These are phyloP conservation scores for Ophraella communa DNA, from an alignment of 2,888 invertebrate genomes.

Conservation along the genomic window DNA sequence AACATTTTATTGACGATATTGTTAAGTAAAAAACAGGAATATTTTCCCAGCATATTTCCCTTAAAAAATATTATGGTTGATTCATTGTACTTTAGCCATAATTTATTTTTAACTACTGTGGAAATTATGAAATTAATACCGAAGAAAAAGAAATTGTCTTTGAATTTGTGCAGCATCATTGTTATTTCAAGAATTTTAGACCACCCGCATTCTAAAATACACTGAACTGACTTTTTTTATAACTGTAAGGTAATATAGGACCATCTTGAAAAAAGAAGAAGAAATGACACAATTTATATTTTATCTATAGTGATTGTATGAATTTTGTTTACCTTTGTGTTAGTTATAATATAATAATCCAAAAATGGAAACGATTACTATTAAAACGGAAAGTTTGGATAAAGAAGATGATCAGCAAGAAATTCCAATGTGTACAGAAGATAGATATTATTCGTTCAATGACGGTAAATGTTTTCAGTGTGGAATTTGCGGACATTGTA, in stretches of 20 bases:
- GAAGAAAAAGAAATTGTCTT: slow-evolving; percentile 31
- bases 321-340: neutral
- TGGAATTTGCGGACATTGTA: slow-evolving; percentile 29
- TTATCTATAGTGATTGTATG: neutral
- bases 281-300: neutral
- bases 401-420: slow-evolving; percentile 12
- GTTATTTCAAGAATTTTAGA: slow-evolving; percentile 32
- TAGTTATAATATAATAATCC: too few species aligned
- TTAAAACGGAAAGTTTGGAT: slow-evolving; percentile 23
- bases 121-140: slow-evolving; percentile 37
- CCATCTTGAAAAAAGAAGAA: neutral
- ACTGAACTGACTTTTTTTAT: neutral
- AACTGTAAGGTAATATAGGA: neutral
- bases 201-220: slow-evolving; percentile 30
- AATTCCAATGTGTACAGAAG: neutral
- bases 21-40: neutral
- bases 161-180: slow-evolving; percentile 36
- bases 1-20: too few species aligned
- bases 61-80: neutral
- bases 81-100: slow-evolving; percentile 28
- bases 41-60: neutral
- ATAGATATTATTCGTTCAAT: neutral
- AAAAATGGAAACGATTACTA: slow-evolving; percentile 22
- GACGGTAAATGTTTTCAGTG: slow-evolving; percentile 25
- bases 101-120: slow-evolving; percentile 37